A percentile compares a stretch with the other conserved stretches of the same genome.
Evolutionary conservation across 2,888 invertebrate genomes (phyloP).

Genomic region (Cataglyphis livida): DNA sequence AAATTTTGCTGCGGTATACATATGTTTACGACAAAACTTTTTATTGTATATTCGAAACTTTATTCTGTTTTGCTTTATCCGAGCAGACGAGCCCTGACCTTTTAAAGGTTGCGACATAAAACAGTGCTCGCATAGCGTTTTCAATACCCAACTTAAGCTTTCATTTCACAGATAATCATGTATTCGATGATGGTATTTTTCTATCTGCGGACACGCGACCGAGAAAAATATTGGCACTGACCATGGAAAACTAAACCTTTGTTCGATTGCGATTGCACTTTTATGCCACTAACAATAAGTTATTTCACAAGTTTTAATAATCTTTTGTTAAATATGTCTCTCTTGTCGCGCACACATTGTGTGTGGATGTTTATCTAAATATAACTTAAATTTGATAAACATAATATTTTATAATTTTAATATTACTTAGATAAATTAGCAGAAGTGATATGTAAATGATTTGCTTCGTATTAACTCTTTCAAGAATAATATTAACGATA

Average conservation of each 20-base stretch:
- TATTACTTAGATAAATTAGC: background rate
- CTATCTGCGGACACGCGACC: background rate
- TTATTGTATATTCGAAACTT: background rate
- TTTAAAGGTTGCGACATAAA: background rate
- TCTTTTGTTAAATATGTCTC: background rate
- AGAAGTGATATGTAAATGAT: background rate
- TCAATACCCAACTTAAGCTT: background rate
- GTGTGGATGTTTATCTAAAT: background rate
- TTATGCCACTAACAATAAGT: background rate
- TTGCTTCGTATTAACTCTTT: background rate
- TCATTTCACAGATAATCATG: background rate
- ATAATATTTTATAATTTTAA: background rate
- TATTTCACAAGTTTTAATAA: background rate
- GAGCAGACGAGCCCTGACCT: background rate
- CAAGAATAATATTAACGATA: background rate
- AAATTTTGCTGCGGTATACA: background rate
- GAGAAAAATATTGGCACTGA: slow-evolving; percentile 1
- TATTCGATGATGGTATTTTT: background rate
- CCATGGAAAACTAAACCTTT: background rate
- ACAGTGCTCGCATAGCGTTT: background rate
- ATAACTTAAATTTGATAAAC: background rate
- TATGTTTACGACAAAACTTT: background rate
- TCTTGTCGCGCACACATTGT: background rate
- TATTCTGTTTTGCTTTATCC: background rate
- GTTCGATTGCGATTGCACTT: background rate